Conservation (phyloP, 2,113 vertebrate genomes). For the Anguilla japonica region DNA sequence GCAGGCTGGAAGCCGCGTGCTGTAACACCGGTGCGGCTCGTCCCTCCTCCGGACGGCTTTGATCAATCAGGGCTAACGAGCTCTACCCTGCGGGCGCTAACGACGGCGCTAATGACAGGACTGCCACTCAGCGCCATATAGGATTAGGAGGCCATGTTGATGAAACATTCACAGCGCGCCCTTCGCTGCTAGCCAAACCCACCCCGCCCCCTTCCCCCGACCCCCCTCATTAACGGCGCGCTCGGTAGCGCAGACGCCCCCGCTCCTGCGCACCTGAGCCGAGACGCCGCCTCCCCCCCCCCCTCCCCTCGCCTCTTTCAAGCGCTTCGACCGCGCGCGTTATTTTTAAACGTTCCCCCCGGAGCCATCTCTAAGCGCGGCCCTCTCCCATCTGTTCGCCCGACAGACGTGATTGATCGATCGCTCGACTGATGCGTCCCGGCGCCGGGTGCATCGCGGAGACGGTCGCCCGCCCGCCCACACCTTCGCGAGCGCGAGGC, state of each 20-base stretch:
- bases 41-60: slow-evolving; percentile 25
- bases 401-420: background rate
- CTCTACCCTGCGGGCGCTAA: slow-evolving; percentile 20
- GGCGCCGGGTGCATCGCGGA: background rate
- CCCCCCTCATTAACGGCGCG: background rate
- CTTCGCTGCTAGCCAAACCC: background rate
- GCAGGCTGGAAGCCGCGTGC: background rate
- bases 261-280: background rate
- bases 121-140: slow-evolving; percentile 26
- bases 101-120: slow-evolving; percentile 9
- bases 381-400: background rate
- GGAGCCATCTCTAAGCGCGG: background rate
- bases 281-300: background rate
- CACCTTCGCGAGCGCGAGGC: too few species aligned
- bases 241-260: too few species aligned
- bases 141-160: slow-evolving; percentile 22
- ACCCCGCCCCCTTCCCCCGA: too few species aligned
- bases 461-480: background rate
- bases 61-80: slow-evolving; percentile 36
- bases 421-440: background rate
- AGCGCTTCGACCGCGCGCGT: background rate
- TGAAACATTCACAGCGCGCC: background rate
- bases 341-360: background rate
- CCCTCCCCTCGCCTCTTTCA: background rate
- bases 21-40: background rate